phyloP scores from a whole-genome alignment of 2,797 vertebrate species.

The Mus spretus region DNA sequence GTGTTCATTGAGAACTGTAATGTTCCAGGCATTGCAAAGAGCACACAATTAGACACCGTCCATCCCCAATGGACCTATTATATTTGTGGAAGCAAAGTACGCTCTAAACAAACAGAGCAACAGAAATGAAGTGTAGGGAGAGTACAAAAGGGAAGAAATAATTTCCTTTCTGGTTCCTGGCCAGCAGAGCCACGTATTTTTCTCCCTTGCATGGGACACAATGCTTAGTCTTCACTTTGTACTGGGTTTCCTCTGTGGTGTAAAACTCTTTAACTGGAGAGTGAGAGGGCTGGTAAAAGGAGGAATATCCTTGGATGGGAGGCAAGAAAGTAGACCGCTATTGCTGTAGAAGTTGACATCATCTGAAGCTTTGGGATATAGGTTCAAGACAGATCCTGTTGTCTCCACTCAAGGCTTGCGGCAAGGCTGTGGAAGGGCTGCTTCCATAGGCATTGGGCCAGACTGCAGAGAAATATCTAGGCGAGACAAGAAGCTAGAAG shows the following conservation, averaged over 20 bases:
- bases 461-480: background rate
- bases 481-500: background rate
- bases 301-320: background rate
- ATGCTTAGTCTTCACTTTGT: background rate
- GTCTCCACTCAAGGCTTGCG: background rate
- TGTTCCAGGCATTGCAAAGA: constrained; percentile 57
- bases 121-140: background rate
- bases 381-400: background rate
- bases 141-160: background rate
- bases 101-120: background rate
- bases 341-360: background rate
- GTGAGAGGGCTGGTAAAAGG: background rate
- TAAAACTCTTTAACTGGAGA: background rate
- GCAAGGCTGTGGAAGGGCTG: background rate
- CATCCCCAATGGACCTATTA: constrained; percentile 64
- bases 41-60: constrained; percentile 50
- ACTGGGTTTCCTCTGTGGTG: background rate
- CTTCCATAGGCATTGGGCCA: background rate
- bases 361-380: background rate
- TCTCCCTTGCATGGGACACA: background rate
- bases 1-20: constrained; percentile 65
- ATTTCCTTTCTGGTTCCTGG: background rate
- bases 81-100: constrained; percentile 48
- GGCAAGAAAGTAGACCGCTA: background rate
- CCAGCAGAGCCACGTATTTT: background rate